A percentile compares a stretch with the other conserved stretches of the same genome.
These are phyloP conservation scores for Eupristina koningsbergeri DNA, from an alignment of 1,140 invertebrate species.

Conservation along the genomic window DNA sequence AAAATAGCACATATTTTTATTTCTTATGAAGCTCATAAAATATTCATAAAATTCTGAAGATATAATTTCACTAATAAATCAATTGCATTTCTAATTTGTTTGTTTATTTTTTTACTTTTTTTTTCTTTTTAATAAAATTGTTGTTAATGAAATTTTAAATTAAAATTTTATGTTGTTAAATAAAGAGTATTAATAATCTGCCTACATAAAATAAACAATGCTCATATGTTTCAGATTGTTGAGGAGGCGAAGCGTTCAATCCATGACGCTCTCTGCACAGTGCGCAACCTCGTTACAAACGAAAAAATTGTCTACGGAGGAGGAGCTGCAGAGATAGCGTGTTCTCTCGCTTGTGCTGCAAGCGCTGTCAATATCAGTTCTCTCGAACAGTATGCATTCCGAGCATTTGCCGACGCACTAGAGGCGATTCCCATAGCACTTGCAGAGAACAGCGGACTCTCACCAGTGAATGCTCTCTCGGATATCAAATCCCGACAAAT, in stretches of 20 bases:
- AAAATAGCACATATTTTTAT: slow-evolving; percentile 12
- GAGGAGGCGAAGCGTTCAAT: slow-evolving; percentile 98
- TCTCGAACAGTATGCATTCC: slow-evolving; percentile 97
- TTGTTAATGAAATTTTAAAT: no score
- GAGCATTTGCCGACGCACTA: slow-evolving; percentile 95
- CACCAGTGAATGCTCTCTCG: slow-evolving; percentile 92
- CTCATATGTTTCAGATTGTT: slow-evolving; percentile 79
- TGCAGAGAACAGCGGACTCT: slow-evolving; percentile 96
- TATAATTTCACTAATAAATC: no score
- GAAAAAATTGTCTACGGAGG: slow-evolving; percentile 97
- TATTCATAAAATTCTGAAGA: no score
- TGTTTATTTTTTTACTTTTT: no score
- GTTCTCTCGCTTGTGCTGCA: slow-evolving; percentile 90
- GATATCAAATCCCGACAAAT: slow-evolving; percentile 94
- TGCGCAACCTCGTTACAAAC: slow-evolving; percentile 94
- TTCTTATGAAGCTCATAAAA: no score
- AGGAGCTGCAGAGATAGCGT: slow-evolving; percentile 96
- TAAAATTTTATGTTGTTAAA: no score
- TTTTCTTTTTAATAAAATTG: no score
- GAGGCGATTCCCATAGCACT: slow-evolving; percentile 96
- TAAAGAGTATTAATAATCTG: no score
- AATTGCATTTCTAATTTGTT: no score
- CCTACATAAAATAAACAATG: neutral
- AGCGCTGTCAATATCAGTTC: slow-evolving; percentile 94
- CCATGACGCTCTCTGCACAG: slow-evolving; percentile 98